Conservation (phyloP, 1,140 invertebrate species). For the Trichonephila clavipes region DNA sequence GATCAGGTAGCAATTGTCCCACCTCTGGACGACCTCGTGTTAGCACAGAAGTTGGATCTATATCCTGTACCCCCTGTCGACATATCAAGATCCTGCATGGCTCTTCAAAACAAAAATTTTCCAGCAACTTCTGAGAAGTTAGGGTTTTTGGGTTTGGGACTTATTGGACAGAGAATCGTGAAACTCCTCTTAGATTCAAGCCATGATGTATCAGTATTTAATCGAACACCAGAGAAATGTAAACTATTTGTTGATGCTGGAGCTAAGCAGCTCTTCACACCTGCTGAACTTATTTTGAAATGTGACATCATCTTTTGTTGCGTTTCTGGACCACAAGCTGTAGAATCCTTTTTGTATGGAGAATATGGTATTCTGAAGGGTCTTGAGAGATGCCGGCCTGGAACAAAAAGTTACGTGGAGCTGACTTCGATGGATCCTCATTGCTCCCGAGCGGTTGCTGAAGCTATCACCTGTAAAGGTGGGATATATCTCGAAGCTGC, state of each 20-base stretch:
- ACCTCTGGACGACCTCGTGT: not conserved
- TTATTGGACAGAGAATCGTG: not conserved
- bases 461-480: constrained; percentile 92
- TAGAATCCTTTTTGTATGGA: constrained; percentile 84
- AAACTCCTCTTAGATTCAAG: not conserved
- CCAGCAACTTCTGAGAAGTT: not conserved
- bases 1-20: no score
- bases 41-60: not conserved
- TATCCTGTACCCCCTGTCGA: not conserved
- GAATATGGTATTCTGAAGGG: not conserved
- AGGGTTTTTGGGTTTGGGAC: constrained; percentile 73
- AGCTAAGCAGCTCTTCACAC: not conserved
- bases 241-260: not conserved
- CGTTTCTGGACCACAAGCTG: constrained; percentile 94
- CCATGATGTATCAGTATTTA: not conserved
- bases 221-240: constrained; percentile 1
- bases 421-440: constrained; percentile 97
- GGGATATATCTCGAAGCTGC: constrained; percentile 94
- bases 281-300: not conserved
- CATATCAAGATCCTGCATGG: not conserved
- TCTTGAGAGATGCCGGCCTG: not conserved
- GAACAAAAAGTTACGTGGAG: constrained; percentile 92
- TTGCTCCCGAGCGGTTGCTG: constrained; percentile 94
- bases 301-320: constrained; percentile 96
- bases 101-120: not conserved